Base-by-base conservation (phyloP, 2,113 vertebrate genomes). In the Upupa epops region DNA sequence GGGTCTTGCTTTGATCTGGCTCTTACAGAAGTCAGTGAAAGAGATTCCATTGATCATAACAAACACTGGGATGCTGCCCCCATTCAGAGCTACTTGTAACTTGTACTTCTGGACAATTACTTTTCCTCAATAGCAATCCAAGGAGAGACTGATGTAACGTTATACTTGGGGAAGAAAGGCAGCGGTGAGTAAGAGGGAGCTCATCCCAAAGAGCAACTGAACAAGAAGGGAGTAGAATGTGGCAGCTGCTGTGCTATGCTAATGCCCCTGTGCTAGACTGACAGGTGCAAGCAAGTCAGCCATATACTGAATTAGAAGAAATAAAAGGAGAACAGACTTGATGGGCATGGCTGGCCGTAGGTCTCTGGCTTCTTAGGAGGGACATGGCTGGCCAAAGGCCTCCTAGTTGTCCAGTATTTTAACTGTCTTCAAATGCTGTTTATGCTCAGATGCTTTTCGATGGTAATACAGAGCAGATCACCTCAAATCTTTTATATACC, bases 1-100 rank as follows among this genome's bases (percentile, higher is more conserved):
- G 77, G 66, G 74, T 85, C 81, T 92, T 92, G 66, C 84, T 95
- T 93, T 96, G 60, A 89, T 94, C 75, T 64, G 34, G 75, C 66
- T 87, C 81, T 76, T 90, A 63, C 25, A 58, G 63, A 93, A 91
- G 81, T 79, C 87, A 87, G 5, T 87, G 78, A 89, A 92, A 93
- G 74, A 66, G 49, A 83, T 18, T 79, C 20, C 64, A 85, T 66
- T 91, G 84, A 83, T 85, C 89, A 28, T 69, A 91, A 77, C 3
- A 29, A 83, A 46, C 51, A 26, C 52, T 80, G 60, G 71, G 59
- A 93, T 80, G n/a, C 48, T 88, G 42, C 59, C 72, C 40, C 71
- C 63, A 52, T 91, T 94, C 82, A 89, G 87, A 84, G 42, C 36
- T 70, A 48, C 48, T 48, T 77, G 85, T 79, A 83, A 63, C 68